Percentiles rank a stretch among this genome's conserved stretches.
Evolutionary conservation across 2,888 invertebrate species (phyloP).

Genomic region (Drosophila mulleri): DNA sequence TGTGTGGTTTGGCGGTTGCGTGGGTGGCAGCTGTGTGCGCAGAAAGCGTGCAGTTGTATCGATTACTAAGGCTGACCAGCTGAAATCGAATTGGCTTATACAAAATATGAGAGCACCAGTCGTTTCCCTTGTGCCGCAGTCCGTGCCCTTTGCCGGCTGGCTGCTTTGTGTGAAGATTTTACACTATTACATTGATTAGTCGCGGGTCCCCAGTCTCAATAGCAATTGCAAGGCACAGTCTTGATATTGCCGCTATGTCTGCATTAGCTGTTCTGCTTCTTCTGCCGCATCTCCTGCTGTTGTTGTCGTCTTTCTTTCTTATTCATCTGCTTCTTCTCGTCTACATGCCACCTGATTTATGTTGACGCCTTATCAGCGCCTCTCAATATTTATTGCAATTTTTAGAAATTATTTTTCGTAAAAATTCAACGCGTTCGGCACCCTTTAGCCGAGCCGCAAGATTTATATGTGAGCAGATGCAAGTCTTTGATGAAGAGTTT

Average conservation of each 20-base stretch:
- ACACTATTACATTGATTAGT: conserved; percentile 82
- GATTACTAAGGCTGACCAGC: conserved; percentile 14
- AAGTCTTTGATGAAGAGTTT: conserved; percentile 43
- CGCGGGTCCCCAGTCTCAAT: conserved; percentile 52
- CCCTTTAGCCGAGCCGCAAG: conserved; percentile 58
- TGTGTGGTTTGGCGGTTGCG: conserved; percentile 34
- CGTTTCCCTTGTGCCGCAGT: conserved; percentile 15
- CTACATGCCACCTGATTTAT: conserved; percentile 83
- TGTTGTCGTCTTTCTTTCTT: not conserved
- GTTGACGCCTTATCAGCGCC: conserved; percentile 85
- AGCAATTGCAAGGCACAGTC: conserved; percentile 16
- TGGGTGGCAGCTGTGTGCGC: conserved; percentile 25
- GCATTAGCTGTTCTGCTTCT: conserved; percentile 12
- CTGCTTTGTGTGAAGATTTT: conserved; percentile 64
- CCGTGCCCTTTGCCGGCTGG: conserved; percentile 6
- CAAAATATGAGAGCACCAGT: conserved; percentile 41
- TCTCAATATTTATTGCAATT: conserved; percentile 85
- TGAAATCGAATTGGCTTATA: conserved; percentile 53
- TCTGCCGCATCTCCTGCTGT: conserved; percentile 4
- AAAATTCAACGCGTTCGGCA: conserved; percentile 52
- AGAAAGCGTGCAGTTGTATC: conserved; percentile 61
- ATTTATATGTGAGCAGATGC: conserved; percentile 79
- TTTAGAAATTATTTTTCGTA: conserved; percentile 76
- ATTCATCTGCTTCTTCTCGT: conserved; percentile 11
- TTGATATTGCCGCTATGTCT: conserved; percentile 41